Evolutionary conservation across 1,140 invertebrate species (phyloP).

Genomic region (Wasmannia auropunctata): DNA sequence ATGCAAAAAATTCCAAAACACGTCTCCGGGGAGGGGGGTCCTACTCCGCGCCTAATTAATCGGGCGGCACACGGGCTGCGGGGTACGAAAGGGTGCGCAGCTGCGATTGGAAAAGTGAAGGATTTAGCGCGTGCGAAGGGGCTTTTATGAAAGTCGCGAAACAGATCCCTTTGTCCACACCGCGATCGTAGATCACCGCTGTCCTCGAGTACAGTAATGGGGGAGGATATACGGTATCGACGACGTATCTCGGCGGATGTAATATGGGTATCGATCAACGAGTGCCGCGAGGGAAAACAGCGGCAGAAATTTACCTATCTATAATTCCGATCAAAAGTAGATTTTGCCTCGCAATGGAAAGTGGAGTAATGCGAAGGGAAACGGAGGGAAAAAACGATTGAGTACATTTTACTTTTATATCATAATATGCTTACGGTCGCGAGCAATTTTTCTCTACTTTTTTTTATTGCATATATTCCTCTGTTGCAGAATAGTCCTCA

Average conservation of each 20-base stretch:
- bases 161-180: constrained; percentile 32
- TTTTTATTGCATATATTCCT: not conserved
- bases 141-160: constrained; percentile 61
- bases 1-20: constrained; percentile 72
- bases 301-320: not conserved
- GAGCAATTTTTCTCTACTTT: not conserved
- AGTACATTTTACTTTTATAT: not conserved
- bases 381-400: not conserved
- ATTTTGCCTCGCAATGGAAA: not conserved
- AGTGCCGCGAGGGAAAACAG: constrained; percentile 16
- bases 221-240: constrained; percentile 23
- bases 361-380: not conserved
- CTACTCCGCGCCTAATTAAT: constrained; percentile 71
- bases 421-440: not conserved
- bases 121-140: constrained; percentile 66
- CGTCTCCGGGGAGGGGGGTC: constrained; percentile 67
- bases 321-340: constrained; percentile 22
- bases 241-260: constrained; percentile 39
- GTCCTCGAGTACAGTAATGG: constrained; percentile 17
- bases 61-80: constrained; percentile 10
- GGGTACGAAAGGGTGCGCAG: constrained; percentile 34
- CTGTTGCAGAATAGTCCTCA: not conserved
- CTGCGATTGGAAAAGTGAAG: constrained; percentile 68
- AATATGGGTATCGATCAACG: constrained; percentile 65
- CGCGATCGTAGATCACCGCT: constrained; percentile 47